Base-by-base conservation (phyloP, 64 coral and sea anemone species). In the Hydrozoanthus tunicans region DNA sequence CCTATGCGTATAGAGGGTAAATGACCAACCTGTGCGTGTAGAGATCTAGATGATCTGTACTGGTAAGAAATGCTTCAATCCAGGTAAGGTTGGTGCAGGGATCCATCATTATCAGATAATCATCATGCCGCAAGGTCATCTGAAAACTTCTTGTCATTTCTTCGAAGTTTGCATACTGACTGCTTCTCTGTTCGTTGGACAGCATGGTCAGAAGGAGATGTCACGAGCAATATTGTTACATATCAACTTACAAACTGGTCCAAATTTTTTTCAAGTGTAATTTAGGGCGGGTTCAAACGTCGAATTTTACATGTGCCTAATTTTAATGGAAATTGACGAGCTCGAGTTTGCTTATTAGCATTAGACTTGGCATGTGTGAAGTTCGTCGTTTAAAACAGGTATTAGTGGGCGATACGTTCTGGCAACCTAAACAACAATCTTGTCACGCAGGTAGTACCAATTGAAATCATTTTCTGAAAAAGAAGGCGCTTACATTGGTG, bases 61-160 rank as follows among this genome's bases (percentile, higher is more conserved):
- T 95, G 14, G 94, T 94, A 10, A 99, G 70, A 53, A 93, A 99
- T 27, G 96, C 90, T 62, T 99, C 96, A 25, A 99, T 90, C 96
- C 96, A 99, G 0, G 94, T 95, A 56, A 92, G 90, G 53, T 99
- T 99, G 2, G 96, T 79, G 43, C 92, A 95, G n/a, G 96, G 94
- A 64, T 99, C 96, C 79, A 90, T 92, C 96, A 99, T 99, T 8
- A 99, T 99, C 12, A 99, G 94, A 66, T 90, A 95, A 65, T 99
- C 96, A 89, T 99, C 94, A 73, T 99, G 83, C 58, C 94, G 72
- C 7, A 99, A 78, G 7, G 96, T 99, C 67, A 95, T 58, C 52
- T 99, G 81, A 23, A 92, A 99, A n/a, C 91, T 95, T 88, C 59
- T 79, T 5, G 89, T 93, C 96, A 99, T 99, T 79, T 99, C 96